Evolutionary conservation across 2,888 invertebrate genomes (phyloP), one percentile per base, ranked within the genome.

Genomic region (Drosophila mulleri): DNA sequence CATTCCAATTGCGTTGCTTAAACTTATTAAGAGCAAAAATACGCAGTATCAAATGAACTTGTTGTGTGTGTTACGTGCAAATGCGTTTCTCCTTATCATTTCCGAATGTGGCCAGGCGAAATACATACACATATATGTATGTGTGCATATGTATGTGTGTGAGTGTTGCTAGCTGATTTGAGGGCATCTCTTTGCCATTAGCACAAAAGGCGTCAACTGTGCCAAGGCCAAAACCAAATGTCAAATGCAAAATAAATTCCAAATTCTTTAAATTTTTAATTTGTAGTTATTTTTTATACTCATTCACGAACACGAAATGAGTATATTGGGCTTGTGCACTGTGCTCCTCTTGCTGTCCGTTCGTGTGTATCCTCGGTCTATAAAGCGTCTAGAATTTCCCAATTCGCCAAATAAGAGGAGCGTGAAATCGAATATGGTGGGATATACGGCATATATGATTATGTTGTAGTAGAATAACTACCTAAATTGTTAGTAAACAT

Each of bases 1-100:
- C 39, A 37, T 52, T 44, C 29, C 32, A n/a, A 20, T 37, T 26
- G 20, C 41, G 26, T 56, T 78, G 60, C 66, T 69, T 64, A 48
- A 42, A 35, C 50, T 48, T 61, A 58, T 64, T 69, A 58, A 48
- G 35, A 32, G 14, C 9, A 37, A 63, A 37, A 16, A 53, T 44
- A 72, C 61, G 68, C 66, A 69, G 68, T 72, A 75, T 61, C 20
- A 61, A 72, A 72, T 75, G 65, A 66, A 75, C 80, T 75, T 60
- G 41, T 64, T 61, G 60, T 71, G 60, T 61, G 60, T 71, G 60
- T 53, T 65, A 71, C 75, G 75, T 79, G 78, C 68, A 52, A 78
- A 75, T 67, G 60, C 50, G 61, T 65, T 77, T 60, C 72, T 67
- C 44, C 72, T 61, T 50, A 50, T 29, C 29, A n/a, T 71, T 69